Conservation (phyloP, 2,113 vertebrate genomes). For the human region GRCh38 chr19:43639001-43639500, state of each 20-base stretch:
- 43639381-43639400: not conserved
- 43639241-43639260: conserved; percentile 59
- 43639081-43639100: not conserved
- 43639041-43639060: not conserved
- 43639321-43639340: conserved; percentile 32
- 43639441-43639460: conserved; percentile 45
- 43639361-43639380: not conserved
- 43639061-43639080: not conserved
- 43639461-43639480: not conserved
- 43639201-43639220: conserved; percentile 59
- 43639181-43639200: not conserved
- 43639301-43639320: not conserved
- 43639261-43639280: conserved; percentile 40
- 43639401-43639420: not conserved
- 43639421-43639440: conserved; percentile 51
- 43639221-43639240: conserved; percentile 52
- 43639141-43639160: not conserved
- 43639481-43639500: conserved; percentile 72
- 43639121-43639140: not conserved
- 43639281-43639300: conserved; percentile 20
- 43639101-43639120: not conserved
- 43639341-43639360: conserved; percentile 65
- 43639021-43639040: not conserved
- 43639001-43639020: not conserved
- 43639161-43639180: not conserved